A percentile compares a stretch with the other conserved stretches of the same genome.
These are phyloP conservation scores for Delia radicum DNA, from an alignment of 1,140 invertebrate species.

Conservation along the genomic window DNA sequence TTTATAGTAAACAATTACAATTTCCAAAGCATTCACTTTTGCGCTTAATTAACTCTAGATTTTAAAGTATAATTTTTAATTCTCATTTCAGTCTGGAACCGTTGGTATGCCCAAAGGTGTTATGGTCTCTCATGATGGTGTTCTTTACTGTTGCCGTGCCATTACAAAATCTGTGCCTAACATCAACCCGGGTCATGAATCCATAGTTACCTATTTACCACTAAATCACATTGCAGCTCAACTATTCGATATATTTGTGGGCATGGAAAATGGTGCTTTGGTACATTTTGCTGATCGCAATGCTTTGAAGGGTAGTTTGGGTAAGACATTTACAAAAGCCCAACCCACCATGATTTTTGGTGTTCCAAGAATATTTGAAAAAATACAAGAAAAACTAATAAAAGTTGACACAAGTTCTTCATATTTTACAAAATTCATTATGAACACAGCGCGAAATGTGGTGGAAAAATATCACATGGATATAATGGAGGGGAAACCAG, in stretches of 20 bases:
- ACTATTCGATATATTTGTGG: constrained; percentile 75
- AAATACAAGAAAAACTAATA: not conserved
- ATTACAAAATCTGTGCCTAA: constrained; percentile 56
- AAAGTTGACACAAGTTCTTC: not conserved
- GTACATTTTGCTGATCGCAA: constrained; percentile 84
- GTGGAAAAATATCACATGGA: not conserved
- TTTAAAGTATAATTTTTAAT: not conserved
- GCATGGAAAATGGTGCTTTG: constrained; percentile 62
- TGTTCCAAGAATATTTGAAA: constrained; percentile 91
- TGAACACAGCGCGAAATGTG: not conserved
- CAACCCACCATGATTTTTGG: constrained; percentile 81
- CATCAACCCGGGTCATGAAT: constrained; percentile 59
- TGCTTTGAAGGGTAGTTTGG: constrained; percentile 78
- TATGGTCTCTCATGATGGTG: constrained; percentile 88
- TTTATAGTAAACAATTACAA: no score
- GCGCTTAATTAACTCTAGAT: no score
- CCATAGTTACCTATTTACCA: constrained; percentile 78
- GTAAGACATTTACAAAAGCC: constrained; percentile 74
- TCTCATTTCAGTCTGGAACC: constrained; percentile 75
- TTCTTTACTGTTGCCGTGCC: constrained; percentile 65
- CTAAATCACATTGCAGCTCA: constrained; percentile 89
- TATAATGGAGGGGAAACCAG: not conserved
- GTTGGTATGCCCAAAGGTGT: constrained; percentile 91
- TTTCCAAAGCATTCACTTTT: no score
- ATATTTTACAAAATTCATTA: not conserved